A percentile compares a stretch with the other conserved stretches of the same genome.
Conservation (phyloP, 2,113 vertebrate species). For the Periophthalmodon schlosseri region DNA sequence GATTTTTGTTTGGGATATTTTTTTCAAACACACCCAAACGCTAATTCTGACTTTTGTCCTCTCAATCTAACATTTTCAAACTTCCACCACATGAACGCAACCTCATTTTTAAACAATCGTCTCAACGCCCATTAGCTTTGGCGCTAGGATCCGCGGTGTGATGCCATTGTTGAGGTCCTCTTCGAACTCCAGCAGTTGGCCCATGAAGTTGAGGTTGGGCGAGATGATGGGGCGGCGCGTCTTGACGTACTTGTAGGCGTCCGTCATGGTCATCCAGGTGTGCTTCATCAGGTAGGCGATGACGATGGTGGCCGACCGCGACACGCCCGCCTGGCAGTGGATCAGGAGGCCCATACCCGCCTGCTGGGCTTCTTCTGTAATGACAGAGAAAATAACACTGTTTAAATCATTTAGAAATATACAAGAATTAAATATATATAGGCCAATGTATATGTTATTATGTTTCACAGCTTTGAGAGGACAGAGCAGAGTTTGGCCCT, state of each 20-base stretch:
- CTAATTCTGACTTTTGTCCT: background rate
- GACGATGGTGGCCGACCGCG: constrained; percentile 96
- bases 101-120: constrained; percentile 83
- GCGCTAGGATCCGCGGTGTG: constrained; percentile 94
- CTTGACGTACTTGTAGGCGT: constrained; percentile 98
- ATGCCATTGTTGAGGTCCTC: constrained; percentile 97
- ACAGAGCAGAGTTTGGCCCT: too few species aligned
- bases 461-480: too few species aligned
- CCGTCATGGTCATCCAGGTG: constrained; percentile 99
- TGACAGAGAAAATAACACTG: background rate
- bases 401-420: background rate
- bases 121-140: constrained; percentile 93
- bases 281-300: constrained; percentile 99
- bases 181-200: constrained; percentile 97
- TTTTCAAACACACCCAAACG: background rate
- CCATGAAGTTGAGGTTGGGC: constrained; percentile 99
- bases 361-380: constrained; percentile 95
- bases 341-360: constrained; percentile 93
- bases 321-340: constrained; percentile 98
- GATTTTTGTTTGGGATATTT: background rate
- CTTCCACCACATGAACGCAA: background rate
- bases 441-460: too few species aligned
- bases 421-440: background rate
- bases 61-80: background rate
- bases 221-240: constrained; percentile 97